Evolutionary conservation across 2,888 invertebrate genomes (phyloP).

Genomic region (Drosophila neotestacea): DNA sequence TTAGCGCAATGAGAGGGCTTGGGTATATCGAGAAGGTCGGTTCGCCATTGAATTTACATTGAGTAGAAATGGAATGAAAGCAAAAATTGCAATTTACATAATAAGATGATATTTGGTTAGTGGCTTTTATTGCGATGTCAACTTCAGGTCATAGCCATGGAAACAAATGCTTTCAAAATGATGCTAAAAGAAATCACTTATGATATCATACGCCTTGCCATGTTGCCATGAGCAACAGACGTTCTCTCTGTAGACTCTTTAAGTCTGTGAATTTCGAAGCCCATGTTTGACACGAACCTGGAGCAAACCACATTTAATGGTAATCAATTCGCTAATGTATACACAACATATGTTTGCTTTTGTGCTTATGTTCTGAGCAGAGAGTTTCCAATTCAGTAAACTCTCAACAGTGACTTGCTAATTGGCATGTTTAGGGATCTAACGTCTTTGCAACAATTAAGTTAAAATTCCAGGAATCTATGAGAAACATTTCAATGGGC

Average conservation of each 20-base stretch:
- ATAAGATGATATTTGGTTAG: no score
- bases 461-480: neutral
- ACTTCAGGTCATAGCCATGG: conserved; percentile 42
- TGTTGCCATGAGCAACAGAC: conserved; percentile 50
- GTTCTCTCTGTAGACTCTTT: conserved; percentile 3
- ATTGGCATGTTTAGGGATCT: conserved; percentile 20
- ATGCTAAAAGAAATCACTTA: conserved; percentile 24
- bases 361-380: neutral
- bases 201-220: conserved; percentile 12
- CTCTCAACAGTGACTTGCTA: conserved; percentile 21
- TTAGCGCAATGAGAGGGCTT: neutral
- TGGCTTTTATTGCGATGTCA: conserved; percentile 30
- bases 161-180: conserved; percentile 28
- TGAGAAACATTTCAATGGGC: neutral
- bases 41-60: no score
- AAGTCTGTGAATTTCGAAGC: neutral
- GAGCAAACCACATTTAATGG: conserved; percentile 28
- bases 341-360: conserved; percentile 24
- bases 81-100: neutral
- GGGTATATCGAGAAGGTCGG: no score
- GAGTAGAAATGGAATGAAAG: neutral
- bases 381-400: conserved; percentile 2
- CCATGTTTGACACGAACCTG: neutral
- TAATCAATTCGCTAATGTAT: conserved; percentile 35
- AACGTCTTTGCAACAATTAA: neutral